Evolutionary conservation across 2,113 vertebrate species (phyloP), one percentile per base, ranked within the genome.

Genomic region (Salvator merianae): DNA sequence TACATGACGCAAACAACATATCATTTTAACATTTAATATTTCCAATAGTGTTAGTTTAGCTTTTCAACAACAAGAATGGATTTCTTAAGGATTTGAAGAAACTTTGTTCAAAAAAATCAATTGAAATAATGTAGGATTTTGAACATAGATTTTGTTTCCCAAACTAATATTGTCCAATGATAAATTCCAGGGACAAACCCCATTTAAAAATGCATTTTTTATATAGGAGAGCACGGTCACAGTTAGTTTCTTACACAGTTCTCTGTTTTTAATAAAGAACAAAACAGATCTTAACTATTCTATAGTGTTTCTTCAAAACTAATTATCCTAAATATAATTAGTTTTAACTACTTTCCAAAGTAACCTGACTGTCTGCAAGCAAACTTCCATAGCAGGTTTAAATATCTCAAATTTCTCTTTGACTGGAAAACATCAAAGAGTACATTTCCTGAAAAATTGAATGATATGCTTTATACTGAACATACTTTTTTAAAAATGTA

Each of bases 1-100:
- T 96, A 95, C 90, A 90, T 30, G 69, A 90, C 36, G 63, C 88
- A 91, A 76, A 34, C 36, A 85, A 77, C 36, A 71, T 66, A 81
- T 26, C 9, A 24, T 69, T 13, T 53, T 65, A 24, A 0, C 55
- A 68, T 68, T 55, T 59, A 43, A 82, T 89, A 88, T 34, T 79
- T 43, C 65, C 73, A 91, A 68, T 0, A 86, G 24, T 65, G 77
- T 1, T 0, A 32, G 63, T 83, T n/a, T 87, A 26, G 13, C 3
- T n/a, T 83, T 85, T 92, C 79, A 69, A 63, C 50, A 88, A 80
- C 55, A 76, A 84, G 83, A 84, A 87, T 66, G 3, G 6, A 70
- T 10, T 63, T 86, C 80, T 83, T 5, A 71, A 40, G n/a, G 62
- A 40, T 50, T 59, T 26, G 26, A 55, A 77, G 32, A 68, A n/a